Evolutionary conservation across 2,888 invertebrate genomes (phyloP).

Genomic region (Sphaerophoria rueppellii): DNA sequence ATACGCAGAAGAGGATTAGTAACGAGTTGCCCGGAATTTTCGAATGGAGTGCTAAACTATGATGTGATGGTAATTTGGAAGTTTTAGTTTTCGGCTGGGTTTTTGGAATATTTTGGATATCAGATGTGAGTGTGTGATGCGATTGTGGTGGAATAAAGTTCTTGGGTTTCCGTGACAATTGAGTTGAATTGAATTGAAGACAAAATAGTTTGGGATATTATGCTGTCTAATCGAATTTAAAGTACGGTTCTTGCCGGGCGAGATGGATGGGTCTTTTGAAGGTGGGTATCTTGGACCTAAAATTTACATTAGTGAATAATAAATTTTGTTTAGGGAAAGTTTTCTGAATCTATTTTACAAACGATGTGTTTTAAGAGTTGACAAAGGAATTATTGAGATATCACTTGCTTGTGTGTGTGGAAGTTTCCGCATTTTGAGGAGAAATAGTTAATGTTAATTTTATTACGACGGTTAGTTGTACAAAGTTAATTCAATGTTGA

Average conservation of each 20-base stretch:
- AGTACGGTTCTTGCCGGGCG: constrained; percentile 12
- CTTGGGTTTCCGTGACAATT: constrained; percentile 44
- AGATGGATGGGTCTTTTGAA: neutral
- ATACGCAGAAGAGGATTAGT: constrained; percentile 31
- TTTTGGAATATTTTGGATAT: no score
- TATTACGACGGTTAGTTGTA: constrained; percentile 1
- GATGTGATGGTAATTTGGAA: constrained; percentile 33
- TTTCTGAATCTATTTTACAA: neutral
- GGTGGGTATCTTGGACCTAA: neutral
- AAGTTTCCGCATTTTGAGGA: no score
- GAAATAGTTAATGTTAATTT: constrained; percentile 4
- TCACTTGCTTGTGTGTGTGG: neutral
- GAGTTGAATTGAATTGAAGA: constrained; percentile 29
- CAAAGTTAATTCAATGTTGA: no score
- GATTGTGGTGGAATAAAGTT: constrained; percentile 44
- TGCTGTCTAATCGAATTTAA: constrained; percentile 48
- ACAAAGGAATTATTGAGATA: neutral
- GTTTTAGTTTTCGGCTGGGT: constrained; percentile 11
- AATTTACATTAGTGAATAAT: constrained; percentile 32
- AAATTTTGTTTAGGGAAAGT: constrained; percentile 30
- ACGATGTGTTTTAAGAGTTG: neutral
- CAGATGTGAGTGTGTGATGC: no score
- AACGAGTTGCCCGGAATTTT: constrained; percentile 14
- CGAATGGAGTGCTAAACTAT: constrained; percentile 50
- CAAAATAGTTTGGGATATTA: constrained; percentile 21